phyloP scores from a whole-genome alignment of 2,888 invertebrate species.

The Spisula subtruncata region DNA sequence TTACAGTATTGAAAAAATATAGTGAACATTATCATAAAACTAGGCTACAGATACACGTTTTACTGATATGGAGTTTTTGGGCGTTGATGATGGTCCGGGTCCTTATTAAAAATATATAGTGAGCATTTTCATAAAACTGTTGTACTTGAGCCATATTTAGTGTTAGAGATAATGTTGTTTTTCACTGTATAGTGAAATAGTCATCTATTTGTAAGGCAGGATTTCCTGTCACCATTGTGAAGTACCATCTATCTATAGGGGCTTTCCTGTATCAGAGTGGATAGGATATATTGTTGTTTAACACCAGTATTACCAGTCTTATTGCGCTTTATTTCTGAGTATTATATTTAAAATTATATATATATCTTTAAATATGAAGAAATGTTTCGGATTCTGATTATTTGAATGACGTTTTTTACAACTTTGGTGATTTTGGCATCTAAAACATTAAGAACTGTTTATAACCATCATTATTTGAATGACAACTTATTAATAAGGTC shows the following conservation, averaged over 20 bases:
- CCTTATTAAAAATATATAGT: not conserved
- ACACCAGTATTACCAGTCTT: not conserved
- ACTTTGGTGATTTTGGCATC: too few species aligned
- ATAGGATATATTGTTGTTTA: not conserved
- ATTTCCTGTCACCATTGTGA: slow-evolving; percentile 24
- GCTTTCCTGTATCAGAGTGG: not conserved
- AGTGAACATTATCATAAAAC: too few species aligned
- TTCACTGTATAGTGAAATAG: not conserved
- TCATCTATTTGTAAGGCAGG: not conserved
- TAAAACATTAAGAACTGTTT: not conserved
- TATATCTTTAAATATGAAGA: not conserved
- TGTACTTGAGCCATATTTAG: not conserved
- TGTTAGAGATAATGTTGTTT: not conserved
- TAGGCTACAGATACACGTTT: too few species aligned
- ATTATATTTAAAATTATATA: too few species aligned
- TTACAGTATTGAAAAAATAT: too few species aligned
- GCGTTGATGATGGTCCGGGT: too few species aligned
- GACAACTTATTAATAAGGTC: too few species aligned
- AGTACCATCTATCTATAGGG: not conserved
- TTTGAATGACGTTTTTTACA: too few species aligned
- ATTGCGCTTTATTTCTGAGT: not conserved
- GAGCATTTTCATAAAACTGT: not conserved
- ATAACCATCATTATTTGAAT: not conserved
- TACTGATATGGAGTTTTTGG: too few species aligned
- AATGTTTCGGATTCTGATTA: not conserved